A percentile compares a stretch with the other conserved stretches of the same genome.
These are phyloP conservation scores for Tholera decimalis DNA, from an alignment of 2,888 invertebrate genomes.

Conservation along the genomic window DNA sequence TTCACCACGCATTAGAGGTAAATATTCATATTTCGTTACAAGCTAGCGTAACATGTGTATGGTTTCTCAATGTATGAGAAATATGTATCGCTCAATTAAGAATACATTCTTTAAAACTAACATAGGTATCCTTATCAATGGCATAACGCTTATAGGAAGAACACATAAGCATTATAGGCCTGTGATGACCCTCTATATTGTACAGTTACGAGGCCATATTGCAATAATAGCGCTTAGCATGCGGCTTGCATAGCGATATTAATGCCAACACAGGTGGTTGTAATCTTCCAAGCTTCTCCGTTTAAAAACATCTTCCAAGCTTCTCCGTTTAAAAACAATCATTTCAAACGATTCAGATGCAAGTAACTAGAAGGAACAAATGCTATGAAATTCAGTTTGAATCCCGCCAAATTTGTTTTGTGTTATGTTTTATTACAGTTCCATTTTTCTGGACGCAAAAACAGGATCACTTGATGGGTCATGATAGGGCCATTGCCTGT, in stretches of 20 bases:
- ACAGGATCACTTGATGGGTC: too few relatives aligned
- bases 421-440: too few relatives aligned
- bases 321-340: background rate
- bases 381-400: background rate
- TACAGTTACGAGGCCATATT: constrained; percentile 15
- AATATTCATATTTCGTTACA: too few relatives aligned
- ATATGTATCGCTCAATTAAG: too few relatives aligned
- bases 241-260: constrained; percentile 18
- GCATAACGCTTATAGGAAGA: background rate
- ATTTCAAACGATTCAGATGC: background rate
- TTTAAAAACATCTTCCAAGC: background rate
- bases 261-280: constrained; percentile 7
- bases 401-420: too few relatives aligned
- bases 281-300: background rate
- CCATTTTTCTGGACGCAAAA: too few relatives aligned
- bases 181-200: background rate
- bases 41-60: too few relatives aligned
- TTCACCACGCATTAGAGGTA: too few relatives aligned
- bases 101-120: too few relatives aligned
- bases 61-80: too few relatives aligned
- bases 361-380: background rate
- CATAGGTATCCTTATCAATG: background rate
- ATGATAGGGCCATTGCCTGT: too few relatives aligned
- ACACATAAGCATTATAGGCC: background rate
- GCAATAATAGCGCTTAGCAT: constrained; percentile 12